A percentile compares a stretch with the other conserved stretches of the same genome.
phyloP scores from a whole-genome alignment of 1,140 invertebrate species.

The Formica exsecta region DNA sequence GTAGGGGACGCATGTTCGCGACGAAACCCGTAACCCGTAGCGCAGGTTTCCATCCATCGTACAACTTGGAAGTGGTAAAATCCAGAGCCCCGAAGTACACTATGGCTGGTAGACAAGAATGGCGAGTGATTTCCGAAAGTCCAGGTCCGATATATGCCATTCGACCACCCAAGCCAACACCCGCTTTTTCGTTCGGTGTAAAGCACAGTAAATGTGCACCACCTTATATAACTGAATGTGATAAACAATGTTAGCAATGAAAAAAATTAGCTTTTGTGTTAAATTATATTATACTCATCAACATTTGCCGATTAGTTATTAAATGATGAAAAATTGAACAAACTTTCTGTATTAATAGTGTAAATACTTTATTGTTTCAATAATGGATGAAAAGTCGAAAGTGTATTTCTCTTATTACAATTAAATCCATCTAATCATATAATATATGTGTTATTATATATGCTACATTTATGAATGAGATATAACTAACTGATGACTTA shows the following conservation, averaged over 20 bases:
- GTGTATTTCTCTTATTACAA: no score
- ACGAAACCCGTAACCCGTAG: neutral
- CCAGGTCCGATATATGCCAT: constrained; percentile 67
- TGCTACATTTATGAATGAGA: no score
- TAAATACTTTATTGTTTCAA: neutral
- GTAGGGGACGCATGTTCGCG: constrained; percentile 34
- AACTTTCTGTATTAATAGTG: neutral
- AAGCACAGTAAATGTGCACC: constrained; percentile 67
- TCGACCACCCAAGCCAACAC: neutral
- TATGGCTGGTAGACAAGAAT: neutral
- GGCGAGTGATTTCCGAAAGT: constrained; percentile 14
- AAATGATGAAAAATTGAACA: neutral
- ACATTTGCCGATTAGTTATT: neutral
- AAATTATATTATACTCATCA: neutral
- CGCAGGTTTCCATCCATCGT: constrained; percentile 6
- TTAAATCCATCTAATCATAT: no score
- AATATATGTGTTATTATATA: no score
- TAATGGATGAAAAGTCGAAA: neutral
- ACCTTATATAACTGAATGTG: constrained; percentile 68
- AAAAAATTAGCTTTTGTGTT: neutral
- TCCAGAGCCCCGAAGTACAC: constrained; percentile 46
- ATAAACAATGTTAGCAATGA: constrained; percentile 57
- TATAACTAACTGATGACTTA: no score
- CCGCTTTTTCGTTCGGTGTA: constrained; percentile 64
- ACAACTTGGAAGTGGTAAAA: constrained; percentile 16